Evolutionary conservation across 2,797 vertebrate species (phyloP).

Genomic region (Gadopsis marmoratus): DNA sequence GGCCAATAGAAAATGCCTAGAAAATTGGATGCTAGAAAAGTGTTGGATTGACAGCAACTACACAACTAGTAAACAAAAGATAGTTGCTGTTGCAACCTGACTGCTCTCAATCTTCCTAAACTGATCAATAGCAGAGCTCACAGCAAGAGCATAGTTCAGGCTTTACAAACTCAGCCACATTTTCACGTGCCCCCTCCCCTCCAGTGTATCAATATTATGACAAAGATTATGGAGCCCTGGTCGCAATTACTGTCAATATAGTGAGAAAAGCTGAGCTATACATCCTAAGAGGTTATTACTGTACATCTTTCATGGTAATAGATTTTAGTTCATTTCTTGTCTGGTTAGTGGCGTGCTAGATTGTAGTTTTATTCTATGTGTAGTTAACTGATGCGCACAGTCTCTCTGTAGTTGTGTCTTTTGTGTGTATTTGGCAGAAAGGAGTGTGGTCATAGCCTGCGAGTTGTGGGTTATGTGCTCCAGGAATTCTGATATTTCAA

Average conservation of each 20-base stretch:
- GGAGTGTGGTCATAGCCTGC: conserved; percentile 38
- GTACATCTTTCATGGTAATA: conserved; percentile 46
- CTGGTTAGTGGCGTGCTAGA: conserved; percentile 13
- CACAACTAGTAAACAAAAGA: neutral
- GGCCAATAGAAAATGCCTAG: neutral
- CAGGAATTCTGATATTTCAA: conserved; percentile 56
- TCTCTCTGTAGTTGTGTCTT: conserved; percentile 31
- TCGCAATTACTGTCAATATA: conserved; percentile 68
- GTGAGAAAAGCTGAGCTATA: conserved; percentile 28
- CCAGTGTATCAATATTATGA: conserved; percentile 60
- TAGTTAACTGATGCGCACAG: conserved; percentile 24
- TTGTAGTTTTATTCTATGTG: conserved; percentile 21
- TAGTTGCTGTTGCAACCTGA: neutral
- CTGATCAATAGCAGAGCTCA: conserved; percentile 51
- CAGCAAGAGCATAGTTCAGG: conserved; percentile 47
- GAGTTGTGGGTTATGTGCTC: conserved; percentile 51
- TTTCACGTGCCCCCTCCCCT: conserved; percentile 40
- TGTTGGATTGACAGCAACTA: neutral
- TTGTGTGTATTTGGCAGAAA: conserved; percentile 42
- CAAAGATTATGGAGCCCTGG: conserved; percentile 43
- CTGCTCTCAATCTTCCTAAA: conserved; percentile 20
- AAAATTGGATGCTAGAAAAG: too few relatives aligned
- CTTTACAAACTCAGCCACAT: conserved; percentile 37
- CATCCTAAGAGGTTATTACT: conserved; percentile 38
- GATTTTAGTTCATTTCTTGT: conserved; percentile 40